Conservation (phyloP, 2,797 vertebrate genomes). For the Tangara arthus region DNA sequence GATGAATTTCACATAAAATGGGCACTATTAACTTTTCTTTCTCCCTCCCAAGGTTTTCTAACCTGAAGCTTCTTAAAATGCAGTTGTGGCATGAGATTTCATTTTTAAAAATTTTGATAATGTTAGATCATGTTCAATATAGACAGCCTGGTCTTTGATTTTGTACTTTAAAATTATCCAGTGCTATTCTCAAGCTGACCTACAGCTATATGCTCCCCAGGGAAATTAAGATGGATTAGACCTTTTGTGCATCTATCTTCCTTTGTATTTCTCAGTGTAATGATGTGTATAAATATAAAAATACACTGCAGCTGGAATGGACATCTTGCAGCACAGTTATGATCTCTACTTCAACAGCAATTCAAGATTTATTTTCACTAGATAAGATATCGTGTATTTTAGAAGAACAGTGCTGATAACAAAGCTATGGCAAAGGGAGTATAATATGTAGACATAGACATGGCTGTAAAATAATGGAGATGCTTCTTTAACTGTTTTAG, state of each 20-base stretch:
- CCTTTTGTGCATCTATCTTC: conserved; percentile 6
- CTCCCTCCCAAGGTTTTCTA: neutral
- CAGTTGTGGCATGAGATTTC: neutral
- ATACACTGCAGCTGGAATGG: neutral
- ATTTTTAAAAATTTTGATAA: neutral
- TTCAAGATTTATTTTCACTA: conserved; percentile 16
- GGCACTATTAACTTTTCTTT: neutral
- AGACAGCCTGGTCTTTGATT: neutral
- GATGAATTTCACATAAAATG: neutral
- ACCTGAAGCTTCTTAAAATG: neutral
- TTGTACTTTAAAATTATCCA: neutral
- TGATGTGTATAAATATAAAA: conserved; percentile 30
- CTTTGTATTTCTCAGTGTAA: conserved; percentile 20
- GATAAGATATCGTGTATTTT: neutral
- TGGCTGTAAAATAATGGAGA: neutral
- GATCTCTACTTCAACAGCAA: neutral
- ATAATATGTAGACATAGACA: neutral
- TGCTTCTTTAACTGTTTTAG: neutral
- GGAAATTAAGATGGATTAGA: conserved; percentile 54
- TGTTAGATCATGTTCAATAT: neutral
- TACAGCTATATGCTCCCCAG: neutral
- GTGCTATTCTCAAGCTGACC: neutral
- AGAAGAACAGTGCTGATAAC: neutral
- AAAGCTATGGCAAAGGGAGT: neutral
- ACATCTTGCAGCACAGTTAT: neutral